Conservation (phyloP, 2,113 vertebrate genomes). For the Gasterosteus nipponicus region DNA sequence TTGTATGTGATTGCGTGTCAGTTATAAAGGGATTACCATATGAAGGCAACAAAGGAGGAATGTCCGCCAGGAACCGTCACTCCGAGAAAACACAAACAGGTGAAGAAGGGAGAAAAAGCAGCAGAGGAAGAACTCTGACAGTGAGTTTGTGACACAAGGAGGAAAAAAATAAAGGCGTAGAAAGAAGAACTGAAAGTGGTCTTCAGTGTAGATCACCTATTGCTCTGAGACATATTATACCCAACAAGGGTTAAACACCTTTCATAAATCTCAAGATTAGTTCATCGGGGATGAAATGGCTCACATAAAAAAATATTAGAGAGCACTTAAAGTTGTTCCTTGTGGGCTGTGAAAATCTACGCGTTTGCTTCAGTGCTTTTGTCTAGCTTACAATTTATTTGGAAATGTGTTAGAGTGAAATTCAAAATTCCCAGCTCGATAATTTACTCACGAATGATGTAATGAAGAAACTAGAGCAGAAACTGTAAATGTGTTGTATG, state of each 20-base stretch:
- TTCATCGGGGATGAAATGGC: not conserved
- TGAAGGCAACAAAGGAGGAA: constrained; percentile 54
- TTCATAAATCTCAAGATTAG: constrained; percentile 24
- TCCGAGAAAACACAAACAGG: constrained; percentile 33
- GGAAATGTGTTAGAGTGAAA: not conserved
- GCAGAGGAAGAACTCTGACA: constrained; percentile 11
- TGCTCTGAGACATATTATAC: constrained; percentile 18
- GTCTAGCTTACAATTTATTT: not conserved
- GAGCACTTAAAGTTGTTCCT: constrained; percentile 11
- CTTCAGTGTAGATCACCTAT: constrained; percentile 8
- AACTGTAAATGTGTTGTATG: not conserved
- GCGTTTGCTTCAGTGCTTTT: constrained; percentile 15
- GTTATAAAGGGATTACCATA: constrained; percentile 60
- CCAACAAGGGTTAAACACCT: constrained; percentile 4
- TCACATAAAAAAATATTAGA: constrained; percentile 16
- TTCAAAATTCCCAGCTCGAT: constrained; percentile 3
- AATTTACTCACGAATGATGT: not conserved
- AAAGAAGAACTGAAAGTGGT: not conserved
- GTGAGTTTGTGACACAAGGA: constrained; percentile 11
- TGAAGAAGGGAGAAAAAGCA: constrained; percentile 15
- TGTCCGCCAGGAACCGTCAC: constrained; percentile 52
- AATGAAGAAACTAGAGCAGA: constrained; percentile 1
- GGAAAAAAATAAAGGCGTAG: constrained; percentile 1
- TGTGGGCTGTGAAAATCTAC: constrained; percentile 7
- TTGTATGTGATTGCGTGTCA: constrained; percentile 45